phyloP scores from a whole-genome alignment of 2,888 invertebrate species.

The Thymelicus acteon region DNA sequence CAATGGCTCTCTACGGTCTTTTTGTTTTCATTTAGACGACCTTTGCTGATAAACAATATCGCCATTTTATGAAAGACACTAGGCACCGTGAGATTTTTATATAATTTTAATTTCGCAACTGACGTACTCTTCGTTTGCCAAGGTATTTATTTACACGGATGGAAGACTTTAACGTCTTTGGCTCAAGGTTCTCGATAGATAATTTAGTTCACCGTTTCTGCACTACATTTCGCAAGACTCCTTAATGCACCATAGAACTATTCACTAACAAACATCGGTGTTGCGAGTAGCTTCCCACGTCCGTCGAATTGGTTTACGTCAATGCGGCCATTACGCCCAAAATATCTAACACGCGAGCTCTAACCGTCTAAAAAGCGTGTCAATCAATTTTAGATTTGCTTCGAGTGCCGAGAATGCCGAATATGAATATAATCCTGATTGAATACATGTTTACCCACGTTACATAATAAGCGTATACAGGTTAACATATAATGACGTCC shows the following conservation, averaged over 20 bases:
- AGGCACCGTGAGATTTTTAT: constrained; percentile 78
- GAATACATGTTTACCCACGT: constrained; percentile 2
- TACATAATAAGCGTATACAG: too few relatives aligned
- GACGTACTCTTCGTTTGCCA: constrained; percentile 54
- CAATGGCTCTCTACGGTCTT: constrained; percentile 81
- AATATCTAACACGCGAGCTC: constrained; percentile 70
- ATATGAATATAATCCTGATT: constrained; percentile 21
- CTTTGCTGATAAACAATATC: constrained; percentile 83
- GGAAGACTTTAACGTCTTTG: background rate
- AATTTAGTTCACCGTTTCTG: constrained; percentile 10
- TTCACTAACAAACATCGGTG: constrained; percentile 61
- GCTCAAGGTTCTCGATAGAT: constrained; percentile 20
- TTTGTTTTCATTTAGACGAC: constrained; percentile 83
- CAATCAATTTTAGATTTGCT: constrained; percentile 71
- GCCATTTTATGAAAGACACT: constrained; percentile 78
- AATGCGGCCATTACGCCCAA: constrained; percentile 72
- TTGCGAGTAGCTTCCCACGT: constrained; percentile 69
- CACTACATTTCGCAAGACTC: constrained; percentile 20
- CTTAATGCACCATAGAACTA: constrained; percentile 59
- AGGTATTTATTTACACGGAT: constrained; percentile 11
- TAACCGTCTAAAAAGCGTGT: constrained; percentile 71
- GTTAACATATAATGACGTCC: too few relatives aligned
- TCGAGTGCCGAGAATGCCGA: constrained; percentile 55
- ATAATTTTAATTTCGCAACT: constrained; percentile 70
- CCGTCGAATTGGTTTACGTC: constrained; percentile 75